These are phyloP conservation scores for Fringilla coelebs DNA, from an alignment of 2,797 vertebrate species.

Conservation along the genomic window DNA sequence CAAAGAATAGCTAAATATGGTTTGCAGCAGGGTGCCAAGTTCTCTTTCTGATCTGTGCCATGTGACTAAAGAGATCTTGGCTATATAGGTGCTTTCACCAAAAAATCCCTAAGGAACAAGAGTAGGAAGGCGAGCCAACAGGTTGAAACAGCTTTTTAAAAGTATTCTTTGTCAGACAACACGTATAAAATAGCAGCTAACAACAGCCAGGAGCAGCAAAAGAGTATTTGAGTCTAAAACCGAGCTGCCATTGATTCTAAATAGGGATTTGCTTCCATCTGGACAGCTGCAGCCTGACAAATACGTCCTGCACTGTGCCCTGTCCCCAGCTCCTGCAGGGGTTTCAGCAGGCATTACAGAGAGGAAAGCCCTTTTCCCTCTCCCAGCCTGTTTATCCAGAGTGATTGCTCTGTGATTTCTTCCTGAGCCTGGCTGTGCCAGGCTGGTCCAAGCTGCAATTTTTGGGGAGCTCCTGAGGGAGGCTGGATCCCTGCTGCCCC, in stretches of 20 bases:
- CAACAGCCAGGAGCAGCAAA: neutral
- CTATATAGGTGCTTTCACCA: neutral
- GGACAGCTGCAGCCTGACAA: neutral
- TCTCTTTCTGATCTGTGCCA: neutral
- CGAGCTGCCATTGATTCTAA: neutral
- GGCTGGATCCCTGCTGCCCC: neutral
- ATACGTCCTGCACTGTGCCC: accelerated
- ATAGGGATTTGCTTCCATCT: neutral
- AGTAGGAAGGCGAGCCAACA: neutral
- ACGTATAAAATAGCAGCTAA: neutral
- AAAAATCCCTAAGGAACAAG: neutral
- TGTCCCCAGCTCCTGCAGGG: neutral
- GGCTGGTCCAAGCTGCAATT: neutral
- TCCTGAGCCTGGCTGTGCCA: neutral
- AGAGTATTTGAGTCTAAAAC: neutral
- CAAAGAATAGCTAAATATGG: conserved; percentile 51
- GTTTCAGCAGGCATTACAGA: accelerated
- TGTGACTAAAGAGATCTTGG: neutral
- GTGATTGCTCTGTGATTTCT: neutral
- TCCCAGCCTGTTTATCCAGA: neutral
- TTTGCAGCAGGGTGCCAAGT: neutral
- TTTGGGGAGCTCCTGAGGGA: neutral
- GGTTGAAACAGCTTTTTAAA: neutral
- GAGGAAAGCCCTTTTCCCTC: neutral
- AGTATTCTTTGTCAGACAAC: neutral